A percentile compares a stretch with the other conserved stretches of the same genome.
Evolutionary conservation across 1,140 invertebrate genomes (phyloP).

Genomic region (Mamestra configurata): DNA sequence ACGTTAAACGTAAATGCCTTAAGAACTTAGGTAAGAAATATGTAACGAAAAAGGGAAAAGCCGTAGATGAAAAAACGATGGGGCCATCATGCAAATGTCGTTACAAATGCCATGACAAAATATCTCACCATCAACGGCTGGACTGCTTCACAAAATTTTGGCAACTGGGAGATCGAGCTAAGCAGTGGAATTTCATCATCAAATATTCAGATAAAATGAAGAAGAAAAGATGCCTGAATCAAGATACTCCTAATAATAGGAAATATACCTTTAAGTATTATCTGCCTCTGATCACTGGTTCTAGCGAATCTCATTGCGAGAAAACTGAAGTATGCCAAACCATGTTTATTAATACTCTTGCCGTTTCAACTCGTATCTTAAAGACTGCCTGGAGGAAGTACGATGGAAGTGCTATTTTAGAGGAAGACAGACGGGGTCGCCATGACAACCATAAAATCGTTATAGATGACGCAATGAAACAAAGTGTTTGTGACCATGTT

Average conservation of each 20-base stretch:
- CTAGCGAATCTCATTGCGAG: not conserved
- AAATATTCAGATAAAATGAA: not conserved
- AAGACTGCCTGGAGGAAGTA: not conserved
- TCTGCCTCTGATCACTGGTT: not conserved
- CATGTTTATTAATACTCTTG: constrained; percentile 5
- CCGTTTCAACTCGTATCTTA: not conserved
- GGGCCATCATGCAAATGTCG: not conserved
- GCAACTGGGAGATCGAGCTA: not conserved
- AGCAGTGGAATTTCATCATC: not conserved
- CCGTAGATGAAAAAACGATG: not conserved
- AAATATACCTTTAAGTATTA: constrained; percentile 1
- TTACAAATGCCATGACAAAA: too few species aligned
- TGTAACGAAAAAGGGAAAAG: constrained; percentile 12
- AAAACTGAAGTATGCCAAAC: not conserved
- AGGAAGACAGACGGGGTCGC: constrained; percentile 3
- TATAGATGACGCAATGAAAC: not conserved
- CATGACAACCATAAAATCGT: not conserved
- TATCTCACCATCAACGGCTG: too few species aligned
- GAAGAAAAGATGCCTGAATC: not conserved
- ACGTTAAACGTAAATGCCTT: constrained; percentile 1
- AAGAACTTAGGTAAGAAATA: not conserved
- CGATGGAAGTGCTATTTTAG: not conserved
- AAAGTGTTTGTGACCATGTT: constrained; percentile 18
- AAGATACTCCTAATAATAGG: not conserved
- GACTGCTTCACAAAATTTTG: not conserved